These are phyloP conservation scores for Linnaemya tessellans DNA, from an alignment of 2,888 invertebrate species.

Conservation along the genomic window DNA sequence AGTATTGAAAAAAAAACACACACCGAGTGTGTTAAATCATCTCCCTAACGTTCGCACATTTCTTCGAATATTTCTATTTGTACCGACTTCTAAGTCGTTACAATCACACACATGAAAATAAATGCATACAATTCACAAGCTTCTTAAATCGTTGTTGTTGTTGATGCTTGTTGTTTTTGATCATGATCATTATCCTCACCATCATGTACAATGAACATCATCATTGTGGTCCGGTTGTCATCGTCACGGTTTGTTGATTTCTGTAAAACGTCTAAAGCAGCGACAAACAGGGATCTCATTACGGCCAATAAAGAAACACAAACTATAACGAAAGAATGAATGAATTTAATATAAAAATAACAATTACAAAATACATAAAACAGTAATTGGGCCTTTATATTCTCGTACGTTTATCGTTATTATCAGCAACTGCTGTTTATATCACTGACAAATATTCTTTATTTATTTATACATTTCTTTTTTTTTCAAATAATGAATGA, in stretches of 20 bases:
- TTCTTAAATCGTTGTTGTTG: slow-evolving; percentile 53
- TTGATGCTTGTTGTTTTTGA: slow-evolving; percentile 40
- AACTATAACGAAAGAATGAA: slow-evolving; percentile 23
- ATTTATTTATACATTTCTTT: too few relatives aligned
- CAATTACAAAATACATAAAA: background rate
- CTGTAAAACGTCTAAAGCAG: slow-evolving; percentile 25
- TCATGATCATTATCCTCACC: slow-evolving; percentile 6
- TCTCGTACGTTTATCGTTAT: slow-evolving; percentile 26
- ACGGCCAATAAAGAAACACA: background rate
- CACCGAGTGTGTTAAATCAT: slow-evolving; percentile 54
- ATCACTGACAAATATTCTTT: slow-evolving; percentile 2
- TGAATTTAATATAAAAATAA: slow-evolving; percentile 24
- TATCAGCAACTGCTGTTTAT: slow-evolving; percentile 38
- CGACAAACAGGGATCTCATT: slow-evolving; percentile 36
- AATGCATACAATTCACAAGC: slow-evolving; percentile 40
- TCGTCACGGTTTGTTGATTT: slow-evolving; percentile 66
- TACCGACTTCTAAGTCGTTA: slow-evolving; percentile 40
- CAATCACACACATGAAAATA: slow-evolving; percentile 16
- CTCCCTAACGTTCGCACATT: slow-evolving; percentile 68
- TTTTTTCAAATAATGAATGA: background rate
- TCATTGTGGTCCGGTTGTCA: slow-evolving; percentile 60
- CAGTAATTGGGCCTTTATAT: slow-evolving; percentile 5
- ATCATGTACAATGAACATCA: background rate
- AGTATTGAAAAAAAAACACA: slow-evolving; percentile 25
- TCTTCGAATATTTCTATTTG: slow-evolving; percentile 29